These are phyloP conservation scores for Anoplius nigerrimus DNA, from an alignment of 2,888 invertebrate species.

Conservation along the genomic window DNA sequence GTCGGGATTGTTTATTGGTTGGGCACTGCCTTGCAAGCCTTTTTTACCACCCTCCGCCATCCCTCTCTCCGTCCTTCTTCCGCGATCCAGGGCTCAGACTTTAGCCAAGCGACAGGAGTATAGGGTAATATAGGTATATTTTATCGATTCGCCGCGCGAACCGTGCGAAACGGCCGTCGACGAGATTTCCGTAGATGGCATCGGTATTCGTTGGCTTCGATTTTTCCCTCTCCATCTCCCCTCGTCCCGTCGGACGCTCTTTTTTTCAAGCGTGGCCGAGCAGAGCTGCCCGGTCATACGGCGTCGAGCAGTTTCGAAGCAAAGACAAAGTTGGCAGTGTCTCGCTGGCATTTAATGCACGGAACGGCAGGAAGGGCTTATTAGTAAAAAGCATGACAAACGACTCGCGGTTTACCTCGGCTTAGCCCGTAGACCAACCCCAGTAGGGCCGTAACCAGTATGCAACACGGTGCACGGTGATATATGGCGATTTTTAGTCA, in stretches of 20 bases:
- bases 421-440: slow-evolving; percentile 62
- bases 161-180: neutral
- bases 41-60: no score
- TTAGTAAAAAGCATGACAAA: slow-evolving; percentile 71
- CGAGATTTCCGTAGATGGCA: neutral
- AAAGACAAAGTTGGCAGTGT: slow-evolving; percentile 40
- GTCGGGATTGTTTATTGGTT: slow-evolving; percentile 33
- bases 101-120: no score
- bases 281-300: slow-evolving; percentile 20
- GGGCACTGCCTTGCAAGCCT: no score
- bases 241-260: neutral
- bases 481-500: slow-evolving; percentile 70
- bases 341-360: slow-evolving; percentile 53
- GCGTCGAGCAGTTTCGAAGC: slow-evolving; percentile 28
- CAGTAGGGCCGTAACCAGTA: slow-evolving; percentile 62
- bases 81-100: no score
- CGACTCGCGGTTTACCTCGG: slow-evolving; percentile 67
- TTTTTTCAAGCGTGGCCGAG: slow-evolving; percentile 11
- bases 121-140: no score
- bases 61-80: no score
- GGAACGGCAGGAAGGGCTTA: slow-evolving; percentile 60
- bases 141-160: neutral
- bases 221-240: neutral
- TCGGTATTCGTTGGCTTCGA: slow-evolving; percentile 1
- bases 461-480: slow-evolving; percentile 62